phyloP scores from a whole-genome alignment of 1,140 invertebrate genomes.

The Whitmania pigra region DNA sequence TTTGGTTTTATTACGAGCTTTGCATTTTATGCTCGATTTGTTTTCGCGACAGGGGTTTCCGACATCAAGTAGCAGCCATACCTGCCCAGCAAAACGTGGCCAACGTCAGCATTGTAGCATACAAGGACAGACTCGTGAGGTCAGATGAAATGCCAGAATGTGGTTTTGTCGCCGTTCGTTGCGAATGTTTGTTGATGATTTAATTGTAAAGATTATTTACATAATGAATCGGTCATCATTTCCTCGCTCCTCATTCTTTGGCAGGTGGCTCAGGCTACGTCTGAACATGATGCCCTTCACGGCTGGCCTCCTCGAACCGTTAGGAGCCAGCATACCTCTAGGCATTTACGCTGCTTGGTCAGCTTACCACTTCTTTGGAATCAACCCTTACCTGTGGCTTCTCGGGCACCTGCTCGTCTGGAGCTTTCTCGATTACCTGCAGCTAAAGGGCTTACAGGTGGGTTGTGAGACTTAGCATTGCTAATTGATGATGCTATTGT shows the following conservation, averaged over 20 bases:
- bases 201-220: too few relatives aligned
- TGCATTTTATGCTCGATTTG: too few relatives aligned
- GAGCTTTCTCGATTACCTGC: conserved; percentile 22
- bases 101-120: conserved; percentile 12
- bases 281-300: conserved; percentile 24
- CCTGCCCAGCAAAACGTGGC: conserved; percentile 24
- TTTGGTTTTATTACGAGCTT: too few relatives aligned
- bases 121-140: conserved; percentile 24
- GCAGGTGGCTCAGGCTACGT: conserved; percentile 23
- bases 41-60: conserved; percentile 18
- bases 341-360: conserved; percentile 24
- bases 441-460: conserved; percentile 23
- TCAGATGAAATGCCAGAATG: not conserved
- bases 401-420: conserved; percentile 20
- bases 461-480: not conserved
- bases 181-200: too few relatives aligned
- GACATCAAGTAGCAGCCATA: conserved; percentile 22
- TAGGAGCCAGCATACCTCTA: conserved; percentile 20
- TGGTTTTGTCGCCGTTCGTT: too few relatives aligned
- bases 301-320: conserved; percentile 22
- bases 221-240: too few relatives aligned
- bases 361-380: conserved; percentile 21
- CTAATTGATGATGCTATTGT: too few relatives aligned
- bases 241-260: not conserved
- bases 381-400: conserved; percentile 26